phyloP scores from a whole-genome alignment of 2,113 vertebrate genomes.

The Thomomys bottae region DNA sequence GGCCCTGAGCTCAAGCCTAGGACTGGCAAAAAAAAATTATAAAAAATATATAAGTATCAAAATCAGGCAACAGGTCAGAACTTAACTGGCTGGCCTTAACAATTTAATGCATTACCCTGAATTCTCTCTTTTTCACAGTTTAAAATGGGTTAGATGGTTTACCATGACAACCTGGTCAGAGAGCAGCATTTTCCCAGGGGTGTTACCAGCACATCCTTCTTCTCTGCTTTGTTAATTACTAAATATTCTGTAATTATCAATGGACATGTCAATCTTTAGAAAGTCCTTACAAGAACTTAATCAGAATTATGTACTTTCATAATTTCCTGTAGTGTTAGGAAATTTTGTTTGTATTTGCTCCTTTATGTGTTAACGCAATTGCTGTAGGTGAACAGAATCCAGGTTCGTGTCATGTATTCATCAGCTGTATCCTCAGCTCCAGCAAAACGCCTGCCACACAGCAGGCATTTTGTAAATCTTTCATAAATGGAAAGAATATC shows the following conservation, averaged over 20 bases:
- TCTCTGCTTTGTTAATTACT: neutral
- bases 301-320: neutral
- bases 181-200: neutral
- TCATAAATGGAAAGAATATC: neutral
- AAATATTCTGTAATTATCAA: neutral
- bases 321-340: neutral
- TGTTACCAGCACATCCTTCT: accelerated
- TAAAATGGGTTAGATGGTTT: neutral
- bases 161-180: neutral
- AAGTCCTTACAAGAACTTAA: neutral
- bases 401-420: neutral
- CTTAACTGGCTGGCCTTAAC: neutral
- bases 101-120: neutral
- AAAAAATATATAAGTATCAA: no score
- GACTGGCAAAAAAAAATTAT: no score
- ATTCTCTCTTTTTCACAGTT: neutral
- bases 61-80: neutral
- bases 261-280: conserved; percentile 1
- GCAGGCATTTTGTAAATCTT: neutral
- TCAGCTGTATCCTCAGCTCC: neutral
- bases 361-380: neutral
- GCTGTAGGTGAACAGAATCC: neutral
- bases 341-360: neutral
- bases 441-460: neutral
- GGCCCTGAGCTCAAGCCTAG: no score